phyloP scores from a whole-genome alignment of 2,113 vertebrate species.

The human region GRCh38 chr15:63609501-63610000 shows the following conservation, averaged over 20 bases:
- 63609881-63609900: background rate
- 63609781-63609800: background rate
- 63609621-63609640: background rate
- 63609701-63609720: accelerated
- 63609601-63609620: background rate
- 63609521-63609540: background rate
- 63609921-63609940: background rate
- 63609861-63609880: background rate
- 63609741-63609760: background rate
- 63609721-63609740: background rate
- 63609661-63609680: background rate
- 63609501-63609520: background rate
- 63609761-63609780: accelerated
- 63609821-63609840: background rate
- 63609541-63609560: background rate
- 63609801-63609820: background rate
- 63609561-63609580: background rate
- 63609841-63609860: background rate
- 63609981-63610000: background rate
- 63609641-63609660: background rate
- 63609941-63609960: background rate
- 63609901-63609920: background rate
- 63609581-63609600: background rate
- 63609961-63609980: background rate
- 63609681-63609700: too few species aligned